Percentiles rank a stretch among this genome's conserved stretches.
phyloP scores from a whole-genome alignment of 2,888 invertebrate species.

The Nephrotoma flavescens region DNA sequence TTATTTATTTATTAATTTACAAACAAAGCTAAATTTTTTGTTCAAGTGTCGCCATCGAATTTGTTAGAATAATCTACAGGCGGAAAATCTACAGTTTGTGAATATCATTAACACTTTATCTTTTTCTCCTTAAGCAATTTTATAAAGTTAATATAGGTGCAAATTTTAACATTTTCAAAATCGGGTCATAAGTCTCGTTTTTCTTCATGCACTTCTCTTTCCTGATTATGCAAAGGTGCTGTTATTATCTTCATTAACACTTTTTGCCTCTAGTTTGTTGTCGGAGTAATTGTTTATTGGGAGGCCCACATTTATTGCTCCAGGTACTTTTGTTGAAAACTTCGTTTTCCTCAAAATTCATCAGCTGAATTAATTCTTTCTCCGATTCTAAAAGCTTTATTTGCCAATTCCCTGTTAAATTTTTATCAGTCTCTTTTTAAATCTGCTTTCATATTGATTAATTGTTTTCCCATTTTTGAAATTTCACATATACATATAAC shows the following conservation, averaged over 20 bases:
- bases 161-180: too few species aligned
- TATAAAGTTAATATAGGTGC: too few species aligned
- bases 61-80: too few species aligned
- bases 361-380: background rate
- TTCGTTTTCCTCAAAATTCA: background rate
- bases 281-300: background rate
- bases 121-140: too few species aligned
- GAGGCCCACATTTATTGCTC: background rate
- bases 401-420: background rate
- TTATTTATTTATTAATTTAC: too few species aligned
- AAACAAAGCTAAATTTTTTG: too few species aligned
- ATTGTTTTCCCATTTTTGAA: too few species aligned
- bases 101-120: too few species aligned
- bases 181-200: background rate
- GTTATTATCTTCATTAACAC: background rate
- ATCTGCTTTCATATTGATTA: background rate
- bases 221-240: background rate
- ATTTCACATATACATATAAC: too few species aligned
- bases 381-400: background rate
- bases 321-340: background rate
- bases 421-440: background rate
- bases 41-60: too few species aligned
- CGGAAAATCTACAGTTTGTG: too few species aligned
- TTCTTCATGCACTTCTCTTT: background rate
- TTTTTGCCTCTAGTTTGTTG: background rate